Evolutionary conservation across 2,113 vertebrate species (phyloP).

Genomic region (Micronycteris hirsuta): DNA sequence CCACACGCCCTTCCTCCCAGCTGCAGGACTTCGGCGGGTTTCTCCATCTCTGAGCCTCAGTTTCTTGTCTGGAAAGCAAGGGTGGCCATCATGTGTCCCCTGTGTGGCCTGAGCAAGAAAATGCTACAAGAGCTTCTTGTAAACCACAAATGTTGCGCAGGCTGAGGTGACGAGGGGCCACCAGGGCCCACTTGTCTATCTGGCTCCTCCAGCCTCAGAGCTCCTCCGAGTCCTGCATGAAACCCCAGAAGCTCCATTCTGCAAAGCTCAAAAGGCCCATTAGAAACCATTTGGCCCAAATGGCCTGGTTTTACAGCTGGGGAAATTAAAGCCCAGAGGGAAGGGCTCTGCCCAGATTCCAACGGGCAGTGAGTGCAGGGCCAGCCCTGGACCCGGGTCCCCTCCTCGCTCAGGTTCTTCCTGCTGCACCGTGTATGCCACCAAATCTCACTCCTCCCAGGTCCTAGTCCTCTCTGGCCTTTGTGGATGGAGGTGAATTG

Average conservation of each 20-base stretch:
- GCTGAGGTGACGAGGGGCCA: rapidly evolving
- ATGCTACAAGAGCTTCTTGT: neutral
- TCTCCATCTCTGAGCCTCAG: neutral
- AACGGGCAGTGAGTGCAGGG: too few species aligned
- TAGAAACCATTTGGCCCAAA: neutral
- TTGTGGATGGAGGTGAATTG: neutral
- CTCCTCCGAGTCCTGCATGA: neutral
- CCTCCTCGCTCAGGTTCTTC: neutral
- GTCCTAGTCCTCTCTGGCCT: neutral
- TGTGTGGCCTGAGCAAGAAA: neutral
- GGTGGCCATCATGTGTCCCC: rapidly evolving
- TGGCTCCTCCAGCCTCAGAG: neutral
- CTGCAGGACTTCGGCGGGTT: too few species aligned
- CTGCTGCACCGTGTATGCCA: rapidly evolving
- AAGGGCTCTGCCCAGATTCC: neutral
- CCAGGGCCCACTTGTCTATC: rapidly evolving
- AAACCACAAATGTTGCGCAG: neutral
- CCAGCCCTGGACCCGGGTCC: neutral
- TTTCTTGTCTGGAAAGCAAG: neutral
- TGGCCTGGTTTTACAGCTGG: neutral
- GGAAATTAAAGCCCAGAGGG: neutral
- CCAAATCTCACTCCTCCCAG: neutral
- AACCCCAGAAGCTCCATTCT: neutral
- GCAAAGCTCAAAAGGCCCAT: neutral
- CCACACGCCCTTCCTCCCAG: rapidly evolving